Base-by-base conservation (phyloP, 2,888 invertebrate genomes). In the Tupiocoris notatus region DNA sequence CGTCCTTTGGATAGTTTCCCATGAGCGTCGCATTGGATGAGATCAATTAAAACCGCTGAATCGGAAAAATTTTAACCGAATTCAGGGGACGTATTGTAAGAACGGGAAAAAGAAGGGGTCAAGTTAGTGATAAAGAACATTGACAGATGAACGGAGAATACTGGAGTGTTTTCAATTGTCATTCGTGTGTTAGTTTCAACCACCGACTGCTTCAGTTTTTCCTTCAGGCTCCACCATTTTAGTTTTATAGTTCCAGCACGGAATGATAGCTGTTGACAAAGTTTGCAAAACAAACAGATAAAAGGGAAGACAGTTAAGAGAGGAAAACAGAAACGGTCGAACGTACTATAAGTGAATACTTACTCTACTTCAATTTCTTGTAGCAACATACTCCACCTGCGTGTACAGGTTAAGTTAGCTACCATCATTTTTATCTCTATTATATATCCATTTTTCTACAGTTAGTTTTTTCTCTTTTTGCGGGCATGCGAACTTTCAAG, bases 201-300 rank as follows among this genome's bases (percentile, higher is more conserved):
- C 39, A 39, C 39, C 39, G 6, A 39, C 39, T 3, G 39, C 6
- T 12, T 39, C 39, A n/a, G n/a, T 20, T 63, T 63, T 21, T 63
- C 59, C 59, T 17, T 63, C 21, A 9, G 18, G 12, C 20, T 63
- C 24, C n/a, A 20, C 18, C n/a, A 6, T 7, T 17, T 3, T 6
- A 63, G 22, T 7, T 66, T 79, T 79, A 79, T 65, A 79, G 79
- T 77, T 79, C 79, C 79, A 79, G 73, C 23, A 79, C 79, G 23
- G 79, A 78, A 77, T 79, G 79, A 71, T 78, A 79, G 77, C 79
- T 79, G 76, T 21, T 57, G 76, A 75, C 78, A 79, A 63, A 67
- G 59, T 70, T 20, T 62, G 16, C 65, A 65, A 16, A 65, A 65
- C 39, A 25, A 25, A 59, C 59, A 6, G n/a, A 9, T 23, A 65